Evolutionary conservation across 1,140 invertebrate species (phyloP).

Genomic region (Drosophila sturtevanti): DNA sequence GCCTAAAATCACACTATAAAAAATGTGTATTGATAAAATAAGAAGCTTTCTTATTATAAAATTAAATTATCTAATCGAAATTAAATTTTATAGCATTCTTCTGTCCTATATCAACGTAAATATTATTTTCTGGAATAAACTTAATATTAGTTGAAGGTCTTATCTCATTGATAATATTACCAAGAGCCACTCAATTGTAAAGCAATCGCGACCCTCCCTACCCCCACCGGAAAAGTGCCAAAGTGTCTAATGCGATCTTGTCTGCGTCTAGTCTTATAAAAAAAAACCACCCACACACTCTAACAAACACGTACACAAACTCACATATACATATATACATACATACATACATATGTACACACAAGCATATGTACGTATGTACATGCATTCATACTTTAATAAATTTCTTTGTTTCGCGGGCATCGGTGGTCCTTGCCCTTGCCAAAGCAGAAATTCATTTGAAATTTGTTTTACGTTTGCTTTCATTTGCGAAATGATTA

Average conservation of each 20-base stretch:
- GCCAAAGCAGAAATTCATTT: constrained; percentile 26
- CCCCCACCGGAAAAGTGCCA: constrained; percentile 8
- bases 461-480: constrained; percentile 41
- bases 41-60: background rate
- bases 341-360: too few species aligned
- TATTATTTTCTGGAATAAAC: background rate
- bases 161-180: constrained; percentile 19
- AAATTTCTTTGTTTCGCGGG: constrained; percentile 58
- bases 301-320: background rate
- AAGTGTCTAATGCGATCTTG: constrained; percentile 57
- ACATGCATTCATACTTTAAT: constrained; percentile 10
- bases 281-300: background rate
- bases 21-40: background rate
- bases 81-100: background rate
- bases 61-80: background rate
- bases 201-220: constrained; percentile 21
- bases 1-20: background rate
- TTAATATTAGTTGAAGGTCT: background rate
- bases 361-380: too few species aligned
- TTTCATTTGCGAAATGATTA: constrained; percentile 78
- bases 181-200: constrained; percentile 18
- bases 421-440: constrained; percentile 66
- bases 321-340: too few species aligned
- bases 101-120: background rate
- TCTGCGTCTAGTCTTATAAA: constrained; percentile 26